These are phyloP conservation scores for Lepidochitona cinerea DNA, from an alignment of 2,888 invertebrate genomes.

Conservation along the genomic window DNA sequence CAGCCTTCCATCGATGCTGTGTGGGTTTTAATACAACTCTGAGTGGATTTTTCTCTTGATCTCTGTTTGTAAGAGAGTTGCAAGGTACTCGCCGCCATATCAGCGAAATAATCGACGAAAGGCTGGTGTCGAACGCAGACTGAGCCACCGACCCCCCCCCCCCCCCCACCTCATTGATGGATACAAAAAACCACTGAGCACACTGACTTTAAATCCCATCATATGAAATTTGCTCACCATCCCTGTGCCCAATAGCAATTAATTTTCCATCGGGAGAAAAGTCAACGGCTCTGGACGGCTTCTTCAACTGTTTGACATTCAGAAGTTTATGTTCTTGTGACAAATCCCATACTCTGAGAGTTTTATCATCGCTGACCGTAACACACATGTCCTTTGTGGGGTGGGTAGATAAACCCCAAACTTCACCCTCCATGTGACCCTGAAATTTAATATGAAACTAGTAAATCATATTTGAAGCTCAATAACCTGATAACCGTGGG, in stretches of 20 bases:
- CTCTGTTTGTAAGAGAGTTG: too few species aligned
- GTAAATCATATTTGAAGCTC: too few species aligned
- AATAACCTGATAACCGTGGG: too few species aligned
- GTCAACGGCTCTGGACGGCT: constrained; percentile 66
- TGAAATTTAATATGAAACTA: constrained; percentile 34
- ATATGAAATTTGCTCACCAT: constrained; percentile 43
- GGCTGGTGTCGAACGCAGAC: too few species aligned
- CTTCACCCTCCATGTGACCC: constrained; percentile 71
- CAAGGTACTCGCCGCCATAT: too few species aligned
- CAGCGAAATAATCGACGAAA: too few species aligned
- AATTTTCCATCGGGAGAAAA: constrained; percentile 70
- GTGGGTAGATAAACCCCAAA: constrained; percentile 71
- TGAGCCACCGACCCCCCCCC: too few species aligned
- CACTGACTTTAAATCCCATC: not conserved
- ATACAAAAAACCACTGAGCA: not conserved
- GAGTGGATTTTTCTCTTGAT: too few species aligned
- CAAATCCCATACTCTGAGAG: constrained; percentile 69
- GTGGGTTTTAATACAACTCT: too few species aligned
- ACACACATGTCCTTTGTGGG: constrained; percentile 65
- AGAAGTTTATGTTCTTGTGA: constrained; percentile 55
- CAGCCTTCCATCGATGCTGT: too few species aligned
- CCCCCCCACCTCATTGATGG: not conserved
- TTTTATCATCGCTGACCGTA: constrained; percentile 71
- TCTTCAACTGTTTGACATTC: constrained; percentile 62
- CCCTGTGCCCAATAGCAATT: constrained; percentile 71